These are phyloP conservation scores for Sternotherus odoratus DNA, from an alignment of 2,797 vertebrate species.

Conservation along the genomic window DNA sequence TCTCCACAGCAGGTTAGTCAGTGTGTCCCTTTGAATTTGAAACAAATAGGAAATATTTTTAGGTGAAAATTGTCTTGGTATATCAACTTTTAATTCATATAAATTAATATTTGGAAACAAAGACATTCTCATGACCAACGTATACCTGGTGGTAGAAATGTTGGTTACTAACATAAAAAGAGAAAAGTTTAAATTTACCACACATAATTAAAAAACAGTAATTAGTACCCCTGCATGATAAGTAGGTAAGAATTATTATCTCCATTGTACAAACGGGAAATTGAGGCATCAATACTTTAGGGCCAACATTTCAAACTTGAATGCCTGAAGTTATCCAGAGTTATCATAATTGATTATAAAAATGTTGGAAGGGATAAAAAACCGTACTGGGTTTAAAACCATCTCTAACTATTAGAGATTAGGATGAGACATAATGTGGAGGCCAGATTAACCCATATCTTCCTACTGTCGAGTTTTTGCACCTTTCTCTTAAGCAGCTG, in stretches of 20 bases:
- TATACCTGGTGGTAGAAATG: background rate
- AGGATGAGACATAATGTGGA: background rate
- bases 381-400: background rate
- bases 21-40: background rate
- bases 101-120: background rate
- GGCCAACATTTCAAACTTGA: background rate
- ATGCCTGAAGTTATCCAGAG: background rate
- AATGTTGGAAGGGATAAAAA: background rate
- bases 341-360: background rate
- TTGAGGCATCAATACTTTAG: background rate
- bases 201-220: background rate
- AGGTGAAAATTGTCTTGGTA: background rate
- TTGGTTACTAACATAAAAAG: background rate
- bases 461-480: background rate
- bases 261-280: rapidly evolving
- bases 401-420: background rate
- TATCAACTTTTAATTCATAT: background rate
- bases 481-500: background rate
- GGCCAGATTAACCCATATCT: background rate
- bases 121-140: background rate
- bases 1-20: background rate
- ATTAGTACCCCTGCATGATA: background rate
- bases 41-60: background rate
- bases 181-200: background rate
- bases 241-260: background rate